A percentile compares a stretch with the other conserved stretches of the same genome.
phyloP scores from a whole-genome alignment of 2,113 vertebrate genomes.

The Cyanoramphus novaezelandiae region DNA sequence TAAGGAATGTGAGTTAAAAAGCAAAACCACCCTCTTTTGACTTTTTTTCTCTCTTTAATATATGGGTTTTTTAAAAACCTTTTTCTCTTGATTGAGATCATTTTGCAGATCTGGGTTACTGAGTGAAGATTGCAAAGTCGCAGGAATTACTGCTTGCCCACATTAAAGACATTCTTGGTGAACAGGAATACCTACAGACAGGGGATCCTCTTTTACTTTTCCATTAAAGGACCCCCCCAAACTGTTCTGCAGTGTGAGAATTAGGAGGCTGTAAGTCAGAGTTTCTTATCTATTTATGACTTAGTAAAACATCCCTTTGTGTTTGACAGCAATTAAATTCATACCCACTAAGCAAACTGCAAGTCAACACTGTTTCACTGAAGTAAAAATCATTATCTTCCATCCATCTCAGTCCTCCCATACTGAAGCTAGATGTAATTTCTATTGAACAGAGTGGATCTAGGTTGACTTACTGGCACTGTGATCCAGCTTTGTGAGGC shows the following conservation, averaged over 20 bases:
- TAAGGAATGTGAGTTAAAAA: neutral
- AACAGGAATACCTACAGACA: neutral
- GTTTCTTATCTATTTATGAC: neutral
- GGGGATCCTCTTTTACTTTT: neutral
- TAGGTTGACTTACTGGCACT: neutral
- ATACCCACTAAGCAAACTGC: neutral
- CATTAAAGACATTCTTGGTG: neutral
- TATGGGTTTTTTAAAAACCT: rapidly evolving
- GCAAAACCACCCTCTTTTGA: neutral
- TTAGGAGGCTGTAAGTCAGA: neutral
- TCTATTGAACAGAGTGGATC: neutral
- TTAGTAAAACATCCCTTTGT: neutral
- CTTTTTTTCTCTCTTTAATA: neutral
- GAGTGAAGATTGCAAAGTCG: neutral
- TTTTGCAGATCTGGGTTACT: neutral
- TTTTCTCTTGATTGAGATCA: neutral
- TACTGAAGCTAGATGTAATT: neutral
- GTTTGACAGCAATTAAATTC: slow-evolving; percentile 3
- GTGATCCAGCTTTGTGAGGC: neutral
- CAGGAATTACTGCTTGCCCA: neutral
- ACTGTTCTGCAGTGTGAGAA: neutral
- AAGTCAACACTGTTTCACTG: neutral
- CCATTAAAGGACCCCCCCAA: neutral
- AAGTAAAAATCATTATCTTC: slow-evolving; percentile 31
- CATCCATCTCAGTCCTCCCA: neutral